phyloP scores from a whole-genome alignment of 2,888 invertebrate genomes.

The Cheilosia vulpina region DNA sequence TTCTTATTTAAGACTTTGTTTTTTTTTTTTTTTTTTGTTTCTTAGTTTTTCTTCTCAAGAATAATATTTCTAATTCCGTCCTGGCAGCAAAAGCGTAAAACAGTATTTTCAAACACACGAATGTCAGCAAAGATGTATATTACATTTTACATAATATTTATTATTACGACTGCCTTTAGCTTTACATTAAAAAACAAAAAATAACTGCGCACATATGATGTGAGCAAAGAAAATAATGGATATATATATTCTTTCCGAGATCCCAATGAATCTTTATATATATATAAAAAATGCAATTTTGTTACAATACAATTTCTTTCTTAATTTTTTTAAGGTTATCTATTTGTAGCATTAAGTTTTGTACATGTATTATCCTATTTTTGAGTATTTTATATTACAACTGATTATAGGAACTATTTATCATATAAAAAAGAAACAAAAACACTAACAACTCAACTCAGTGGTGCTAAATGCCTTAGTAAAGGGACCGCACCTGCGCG shows the following conservation, averaged over 20 bases:
- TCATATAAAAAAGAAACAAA: constrained; percentile 22
- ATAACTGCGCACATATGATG: constrained; percentile 26
- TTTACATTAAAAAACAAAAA: constrained; percentile 46
- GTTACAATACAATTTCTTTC: constrained; percentile 48
- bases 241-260: constrained; percentile 26
- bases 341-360: constrained; percentile 41
- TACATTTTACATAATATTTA: constrained; percentile 54
- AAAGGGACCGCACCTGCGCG: constrained; percentile 19
- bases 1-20: constrained; percentile 24
- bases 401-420: constrained; percentile 47
- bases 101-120: constrained; percentile 57
- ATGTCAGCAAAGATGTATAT: constrained; percentile 65
- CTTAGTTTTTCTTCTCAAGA: constrained; percentile 47
- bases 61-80: constrained; percentile 67
- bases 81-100: constrained; percentile 68
- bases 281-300: constrained; percentile 56
- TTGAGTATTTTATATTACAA: constrained; percentile 36
- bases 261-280: constrained; percentile 61
- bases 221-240: constrained; percentile 8
- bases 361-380: constrained; percentile 70
- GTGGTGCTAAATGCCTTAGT: constrained; percentile 70
- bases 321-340: constrained; percentile 22
- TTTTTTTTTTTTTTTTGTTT: constrained; percentile 17
- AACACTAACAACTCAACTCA: constrained; percentile 54
- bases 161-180: constrained; percentile 71